Base-by-base conservation (phyloP, 2,113 vertebrate genomes). In the Lanius ludovicianus region DNA sequence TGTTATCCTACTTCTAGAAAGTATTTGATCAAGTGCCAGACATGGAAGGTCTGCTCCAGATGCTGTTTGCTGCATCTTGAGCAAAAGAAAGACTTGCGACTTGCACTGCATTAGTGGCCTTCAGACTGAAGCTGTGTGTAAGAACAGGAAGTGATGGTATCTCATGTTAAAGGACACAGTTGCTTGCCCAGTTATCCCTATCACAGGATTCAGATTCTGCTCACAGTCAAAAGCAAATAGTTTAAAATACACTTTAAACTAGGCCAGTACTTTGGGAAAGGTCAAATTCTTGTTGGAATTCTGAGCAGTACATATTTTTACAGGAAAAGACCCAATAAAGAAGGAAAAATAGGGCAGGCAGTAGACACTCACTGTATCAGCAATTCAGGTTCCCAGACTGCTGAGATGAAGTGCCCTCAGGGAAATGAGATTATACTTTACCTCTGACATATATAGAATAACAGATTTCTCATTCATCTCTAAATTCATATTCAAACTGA, bases 401-500 rank as follows among this genome's bases (percentile, higher is more conserved):
- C 62, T 64, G 57, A 71, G 74, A 33, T 15, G 1, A 90, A 30
- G 37, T 76, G 41, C 71, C 84, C 64, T 70, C 47, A 37, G 90
- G 85, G 59, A 93, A 87, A 85, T 53, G 20, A 90, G 75, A 56
- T 93, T 93, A 57, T 42, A 22, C 81, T 88, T 95, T 62, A 77
- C 87, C 83, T 85, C 33, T 10, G 55, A 73, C 64, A 68, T 59
- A 59, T 17, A 76, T 33, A 30, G 68, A 69, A 52, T 68, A 88
- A 76, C 49, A 89, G 47, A 87, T 91, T 94, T 79, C 50, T 87
- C 39, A 62, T 96, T 89, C 35, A 67, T 55, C 42, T 93, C 67
- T 76, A 60, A 90, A 87, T 79, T 85, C 46, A 27, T 76, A 83
- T 30, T 53, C 75, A 90, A 94, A 88, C 17, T 0, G 0, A 76